Evolutionary conservation across 2,113 vertebrate genomes (phyloP), one percentile per base, ranked within the genome.

Genomic region (Sialia sialis): DNA sequence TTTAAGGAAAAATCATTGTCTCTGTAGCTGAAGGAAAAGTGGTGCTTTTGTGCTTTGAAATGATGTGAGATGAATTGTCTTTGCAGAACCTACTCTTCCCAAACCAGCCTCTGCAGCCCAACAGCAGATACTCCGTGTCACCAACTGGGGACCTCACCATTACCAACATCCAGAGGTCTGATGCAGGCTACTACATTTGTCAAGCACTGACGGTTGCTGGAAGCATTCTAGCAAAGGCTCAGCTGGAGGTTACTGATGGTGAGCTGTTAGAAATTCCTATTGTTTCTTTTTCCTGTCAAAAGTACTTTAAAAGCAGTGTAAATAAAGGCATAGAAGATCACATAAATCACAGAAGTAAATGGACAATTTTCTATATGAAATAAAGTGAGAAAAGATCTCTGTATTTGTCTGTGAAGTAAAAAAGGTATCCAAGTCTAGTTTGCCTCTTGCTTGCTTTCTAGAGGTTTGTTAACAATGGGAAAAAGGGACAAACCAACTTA

Each of bases 161-260:
- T 95, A 97, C 98, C 74, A 98, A 98, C 84, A 99, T 99, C 92
- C 99, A 99, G 95, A 98, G 99, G 21, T 97, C 98, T 38, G 99
- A 99, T 49, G 98, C 98, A 2, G 99, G 99, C 63, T 99, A 99
- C 97, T 99, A 99, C 95, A 99, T 99, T 97, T 99, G 99, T 97
- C 99, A 99, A 97, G 99, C 99, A 7, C 97, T 99, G 88, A 99
- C 99, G 5, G 99, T 99, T 93, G 99, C 99, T 58, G 99, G 99
- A 96, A 99, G 99, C 96, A 99, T 99, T 95, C 98, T 99, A 91
- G 99, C 99, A 96, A 99, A 99, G 95, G 99, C 99, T 94, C 99
- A 99, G 94, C 98, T 99, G 98, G 99, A 99, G 97, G 99, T 99
- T 97, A 99, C 99, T 96, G 99, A 99, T 96, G 99, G 99, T 99